phyloP scores from a whole-genome alignment of 1,140 invertebrate species.

The Bombyx mori region DNA sequence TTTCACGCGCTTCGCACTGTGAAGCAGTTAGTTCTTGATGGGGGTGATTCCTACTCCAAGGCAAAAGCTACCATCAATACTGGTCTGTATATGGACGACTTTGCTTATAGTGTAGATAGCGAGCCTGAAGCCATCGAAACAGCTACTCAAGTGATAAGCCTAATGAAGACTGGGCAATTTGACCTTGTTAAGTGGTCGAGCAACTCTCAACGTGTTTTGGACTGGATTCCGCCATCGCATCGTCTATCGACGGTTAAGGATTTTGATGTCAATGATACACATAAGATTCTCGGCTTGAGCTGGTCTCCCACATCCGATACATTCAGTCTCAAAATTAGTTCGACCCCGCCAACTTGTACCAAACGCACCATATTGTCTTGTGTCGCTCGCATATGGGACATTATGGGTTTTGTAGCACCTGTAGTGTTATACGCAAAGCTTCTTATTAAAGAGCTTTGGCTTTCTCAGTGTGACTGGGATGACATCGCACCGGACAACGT shows the following conservation, averaged over 20 bases:
- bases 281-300: conserved; percentile 12
- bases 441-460: conserved; percentile 15
- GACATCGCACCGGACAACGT: background rate
- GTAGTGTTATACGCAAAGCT: conserved; percentile 15
- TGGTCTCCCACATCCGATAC: conserved; percentile 7
- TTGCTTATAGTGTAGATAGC: background rate
- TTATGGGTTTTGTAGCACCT: conserved; percentile 15
- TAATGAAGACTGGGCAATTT: conserved; percentile 17
- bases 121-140: background rate
- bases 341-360: conserved; percentile 2
- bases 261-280: conserved; percentile 5
- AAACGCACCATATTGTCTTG: conserved; percentile 14
- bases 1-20: conserved; percentile 34
- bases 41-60: conserved; percentile 1
- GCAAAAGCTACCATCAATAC: background rate
- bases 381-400: conserved; percentile 13
- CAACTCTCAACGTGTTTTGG: conserved; percentile 14
- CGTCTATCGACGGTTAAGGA: conserved; percentile 7
- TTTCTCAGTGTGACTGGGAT: conserved; percentile 1
- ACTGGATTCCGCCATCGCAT: conserved; percentile 11
- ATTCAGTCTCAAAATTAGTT: conserved; percentile 7
- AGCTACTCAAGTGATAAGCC: conserved; percentile 7
- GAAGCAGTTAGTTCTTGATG: conserved; percentile 19
- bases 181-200: conserved; percentile 21
- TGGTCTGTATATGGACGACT: conserved; percentile 15